phyloP scores from a whole-genome alignment of 2,888 invertebrate species.

The Erpobdella octoculata region DNA sequence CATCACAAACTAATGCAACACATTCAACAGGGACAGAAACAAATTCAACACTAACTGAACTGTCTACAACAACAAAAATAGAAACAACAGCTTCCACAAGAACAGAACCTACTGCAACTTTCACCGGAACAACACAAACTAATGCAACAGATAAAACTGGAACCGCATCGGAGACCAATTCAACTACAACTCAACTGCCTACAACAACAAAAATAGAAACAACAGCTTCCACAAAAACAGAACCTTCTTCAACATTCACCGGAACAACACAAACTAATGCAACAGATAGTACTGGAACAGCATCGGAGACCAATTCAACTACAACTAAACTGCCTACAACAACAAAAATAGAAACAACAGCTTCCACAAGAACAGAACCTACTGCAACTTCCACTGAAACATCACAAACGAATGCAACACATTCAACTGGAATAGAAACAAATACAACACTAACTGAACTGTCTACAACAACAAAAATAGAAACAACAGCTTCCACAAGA shows the following conservation, averaged over 20 bases:
- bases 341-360: not conserved
- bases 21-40: not conserved
- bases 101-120: not conserved
- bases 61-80: not conserved
- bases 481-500: not conserved
- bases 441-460: not conserved
- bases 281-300: not conserved
- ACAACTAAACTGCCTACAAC: too few species aligned
- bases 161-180: not conserved
- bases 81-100: not conserved
- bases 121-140: not conserved
- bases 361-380: not conserved
- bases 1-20: not conserved
- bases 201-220: not conserved
- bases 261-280: not conserved
- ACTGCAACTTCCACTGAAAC: not conserved
- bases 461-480: not conserved
- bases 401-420: not conserved
- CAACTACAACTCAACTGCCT: not conserved
- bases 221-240: not conserved
- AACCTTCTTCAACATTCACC: not conserved
- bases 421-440: too few species aligned
- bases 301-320: not conserved
- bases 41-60: not conserved
- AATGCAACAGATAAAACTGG: not conserved